phyloP scores from a whole-genome alignment of 1,140 invertebrate genomes.

The Drosophila funebris region DNA sequence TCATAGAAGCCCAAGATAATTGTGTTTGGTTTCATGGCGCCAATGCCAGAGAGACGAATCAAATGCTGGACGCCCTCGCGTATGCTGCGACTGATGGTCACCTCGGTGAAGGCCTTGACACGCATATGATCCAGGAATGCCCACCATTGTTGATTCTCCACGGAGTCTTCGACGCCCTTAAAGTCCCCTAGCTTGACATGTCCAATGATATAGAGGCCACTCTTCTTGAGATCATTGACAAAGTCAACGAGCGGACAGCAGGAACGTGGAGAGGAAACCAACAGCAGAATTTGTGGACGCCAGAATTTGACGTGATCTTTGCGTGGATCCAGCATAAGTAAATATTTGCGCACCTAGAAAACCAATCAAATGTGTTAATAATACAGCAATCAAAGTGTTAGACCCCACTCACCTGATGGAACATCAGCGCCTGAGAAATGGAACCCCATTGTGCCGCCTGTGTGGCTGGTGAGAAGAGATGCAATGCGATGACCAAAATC shows the following conservation, averaged over 20 bases:
- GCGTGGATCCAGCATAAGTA: slow-evolving; percentile 96
- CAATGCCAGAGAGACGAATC: slow-evolving; percentile 95
- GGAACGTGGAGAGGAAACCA: slow-evolving; percentile 96
- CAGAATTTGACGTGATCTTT: slow-evolving; percentile 99
- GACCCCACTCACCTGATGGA: slow-evolving; percentile 91
- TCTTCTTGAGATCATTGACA: slow-evolving; percentile 99
- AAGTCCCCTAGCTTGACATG: slow-evolving; percentile 92
- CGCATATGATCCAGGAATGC: slow-evolving; percentile 94
- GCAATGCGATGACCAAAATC: slow-evolving; percentile 92
- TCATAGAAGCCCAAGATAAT: slow-evolving; percentile 96
- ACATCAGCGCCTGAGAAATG: slow-evolving; percentile 99
- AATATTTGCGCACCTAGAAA: slow-evolving; percentile 93
- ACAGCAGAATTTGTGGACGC: slow-evolving; percentile 97
- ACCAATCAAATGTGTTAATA: background rate
- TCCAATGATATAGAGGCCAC: slow-evolving; percentile 97
- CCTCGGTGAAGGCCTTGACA: slow-evolving; percentile 98
- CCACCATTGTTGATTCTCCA: slow-evolving; percentile 94
- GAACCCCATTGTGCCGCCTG: slow-evolving; percentile 94
- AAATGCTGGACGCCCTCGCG: slow-evolving; percentile 96
- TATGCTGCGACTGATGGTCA: slow-evolving; percentile 93
- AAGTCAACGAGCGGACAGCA: slow-evolving; percentile 97
- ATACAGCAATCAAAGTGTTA: slow-evolving; percentile 61
- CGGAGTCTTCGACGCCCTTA: slow-evolving; percentile 87
- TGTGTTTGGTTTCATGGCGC: slow-evolving; percentile 99
- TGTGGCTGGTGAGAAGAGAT: slow-evolving; percentile 96